These are phyloP conservation scores for Odontesthes bonariensis DNA, from an alignment of 2,113 vertebrate genomes.

Conservation along the genomic window DNA sequence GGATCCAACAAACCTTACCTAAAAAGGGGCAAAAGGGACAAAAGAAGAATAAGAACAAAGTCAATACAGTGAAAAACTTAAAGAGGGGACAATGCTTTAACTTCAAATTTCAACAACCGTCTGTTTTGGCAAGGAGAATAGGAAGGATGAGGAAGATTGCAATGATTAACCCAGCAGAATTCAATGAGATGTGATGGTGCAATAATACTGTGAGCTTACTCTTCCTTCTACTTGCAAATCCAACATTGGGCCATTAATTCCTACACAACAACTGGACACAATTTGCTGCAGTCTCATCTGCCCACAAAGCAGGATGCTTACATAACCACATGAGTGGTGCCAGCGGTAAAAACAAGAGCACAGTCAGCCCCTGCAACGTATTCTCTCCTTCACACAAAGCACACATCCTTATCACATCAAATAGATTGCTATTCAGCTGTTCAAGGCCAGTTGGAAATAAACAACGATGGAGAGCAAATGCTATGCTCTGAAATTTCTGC, in stretches of 20 bases:
- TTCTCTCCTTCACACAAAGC: constrained; percentile 57
- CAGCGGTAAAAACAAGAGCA: constrained; percentile 66
- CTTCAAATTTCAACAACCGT: constrained; percentile 66
- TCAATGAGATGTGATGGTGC: constrained; percentile 43
- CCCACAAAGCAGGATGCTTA: constrained; percentile 73
- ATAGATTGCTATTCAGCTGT: constrained; percentile 40
- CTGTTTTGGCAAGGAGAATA: constrained; percentile 64
- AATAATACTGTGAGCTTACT: constrained; percentile 28
- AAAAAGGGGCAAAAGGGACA: constrained; percentile 82
- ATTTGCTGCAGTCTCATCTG: constrained; percentile 71
- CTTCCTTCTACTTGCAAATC: constrained; percentile 37
- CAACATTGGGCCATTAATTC: constrained; percentile 50
- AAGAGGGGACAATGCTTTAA: constrained; percentile 82
- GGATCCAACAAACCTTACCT: constrained; percentile 88
- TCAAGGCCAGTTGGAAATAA: constrained; percentile 52
- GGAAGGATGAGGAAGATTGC: constrained; percentile 63
- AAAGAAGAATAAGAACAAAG: constrained; percentile 86
- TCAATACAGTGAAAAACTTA: constrained; percentile 86
- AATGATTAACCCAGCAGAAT: constrained; percentile 60
- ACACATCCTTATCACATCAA: constrained; percentile 56
- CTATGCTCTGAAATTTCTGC: constrained; percentile 25
- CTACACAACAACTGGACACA: constrained; percentile 68
- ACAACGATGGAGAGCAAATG: constrained; percentile 22
- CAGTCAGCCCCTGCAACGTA: constrained; percentile 50
- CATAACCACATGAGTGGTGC: constrained; percentile 62